Base-by-base conservation (phyloP, 2,888 invertebrate genomes). In the Acheta domesticus region DNA sequence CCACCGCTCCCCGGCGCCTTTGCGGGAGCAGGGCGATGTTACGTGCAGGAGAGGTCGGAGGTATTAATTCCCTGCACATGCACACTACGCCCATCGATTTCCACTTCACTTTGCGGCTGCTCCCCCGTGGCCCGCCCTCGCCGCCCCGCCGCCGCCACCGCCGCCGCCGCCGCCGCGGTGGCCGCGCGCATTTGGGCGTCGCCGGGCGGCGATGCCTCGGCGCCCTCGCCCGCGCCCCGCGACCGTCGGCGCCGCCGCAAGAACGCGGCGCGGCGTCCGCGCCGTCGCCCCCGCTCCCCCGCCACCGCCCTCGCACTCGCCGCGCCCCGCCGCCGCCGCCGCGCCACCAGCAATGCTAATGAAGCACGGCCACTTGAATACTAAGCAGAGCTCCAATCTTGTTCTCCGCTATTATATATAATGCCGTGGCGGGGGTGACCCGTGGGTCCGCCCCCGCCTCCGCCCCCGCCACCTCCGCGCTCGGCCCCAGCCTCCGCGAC, bases 371-470 rank as follows among this genome's bases (percentile, higher is more conserved):
- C 80, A 80, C 81, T 80, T 81, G 81, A 81, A 81, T 81, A 80
- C 80, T 79, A 81, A 81, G 80, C 81, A 81, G 76, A 49, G n/a
- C 76, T 79, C 79, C 81, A 81, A 81, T 81, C 81, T 78, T 79
- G 81, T 81, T 76, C 78, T n/a, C 48, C 50, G 77, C 48, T 76
- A 76, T 48, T 77, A 77, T 77, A 49, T 77, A n/a, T 77, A 49
- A 49, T 14, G 49, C 49, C 19, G 21, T 49, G 21, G 77, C 77
- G 49, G 11, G 76, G 76, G 23, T 36, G 36, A 36, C 36, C 36
- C 36, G 36, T 8, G 36, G 36, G 36, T 8, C 36, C 36, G 4
- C 62, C 62, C 62, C 62, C 62, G 3, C 16, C 14, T 12, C 62
- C 62, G n/a, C 62, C 62, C 62, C 62, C n/a, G 16, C 62, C 0